Conservation (phyloP, 2,797 vertebrate species). For the Apogon hyalosoma region DNA sequence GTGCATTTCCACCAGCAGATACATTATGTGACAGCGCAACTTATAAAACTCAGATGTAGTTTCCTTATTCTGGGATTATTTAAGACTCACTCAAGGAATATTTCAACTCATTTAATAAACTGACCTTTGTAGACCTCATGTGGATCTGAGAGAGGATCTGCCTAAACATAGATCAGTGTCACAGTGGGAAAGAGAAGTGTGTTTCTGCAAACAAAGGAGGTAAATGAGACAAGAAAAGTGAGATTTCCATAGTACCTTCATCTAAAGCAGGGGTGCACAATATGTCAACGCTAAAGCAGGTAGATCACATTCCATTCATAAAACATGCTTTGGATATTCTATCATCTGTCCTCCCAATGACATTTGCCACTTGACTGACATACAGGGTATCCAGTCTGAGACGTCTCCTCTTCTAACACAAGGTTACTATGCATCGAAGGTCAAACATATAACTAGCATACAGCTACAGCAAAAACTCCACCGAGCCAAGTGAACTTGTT, state of each 20-base stretch:
- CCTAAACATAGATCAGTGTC: conserved; percentile 57
- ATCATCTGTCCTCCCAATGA: too few species aligned
- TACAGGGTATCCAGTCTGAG: too few species aligned
- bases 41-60: background rate
- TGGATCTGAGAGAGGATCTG: conserved; percentile 37
- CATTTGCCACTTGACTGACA: too few species aligned
- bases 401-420: too few species aligned
- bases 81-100: background rate
- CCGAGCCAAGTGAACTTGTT: too few species aligned
- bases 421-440: too few species aligned
- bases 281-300: background rate
- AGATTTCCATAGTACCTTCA: conserved; percentile 11
- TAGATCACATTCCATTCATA: too few species aligned
- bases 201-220: conserved; percentile 29
- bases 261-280: conserved; percentile 7
- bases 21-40: background rate
- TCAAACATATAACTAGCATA: too few species aligned
- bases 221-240: background rate
- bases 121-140: conserved; percentile 14
- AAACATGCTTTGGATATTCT: too few species aligned
- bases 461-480: too few species aligned
- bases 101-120: conserved; percentile 27
- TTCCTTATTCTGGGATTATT: too few species aligned
- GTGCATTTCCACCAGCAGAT: background rate
- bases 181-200: conserved; percentile 49